These are phyloP conservation scores for Cybosia mesomella DNA, from an alignment of 2,888 invertebrate species.

Conservation along the genomic window DNA sequence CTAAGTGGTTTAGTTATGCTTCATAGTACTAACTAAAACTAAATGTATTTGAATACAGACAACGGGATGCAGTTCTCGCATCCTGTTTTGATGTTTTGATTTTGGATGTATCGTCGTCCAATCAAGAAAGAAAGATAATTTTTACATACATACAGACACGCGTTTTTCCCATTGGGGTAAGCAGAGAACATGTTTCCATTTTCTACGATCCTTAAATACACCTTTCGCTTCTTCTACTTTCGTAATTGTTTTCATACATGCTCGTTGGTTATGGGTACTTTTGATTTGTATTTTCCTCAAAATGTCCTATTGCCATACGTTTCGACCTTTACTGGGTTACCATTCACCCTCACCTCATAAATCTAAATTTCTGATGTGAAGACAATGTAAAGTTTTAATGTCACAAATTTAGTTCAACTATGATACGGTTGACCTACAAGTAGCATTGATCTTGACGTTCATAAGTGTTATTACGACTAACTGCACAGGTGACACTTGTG, in stretches of 20 bases:
- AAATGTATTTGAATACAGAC: conserved; percentile 5
- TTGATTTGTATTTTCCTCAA: neutral
- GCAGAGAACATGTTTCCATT: neutral
- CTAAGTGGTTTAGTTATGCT: neutral
- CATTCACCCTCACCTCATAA: too few species aligned
- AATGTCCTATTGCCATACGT: too few species aligned
- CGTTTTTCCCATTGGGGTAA: neutral
- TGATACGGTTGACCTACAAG: too few species aligned
- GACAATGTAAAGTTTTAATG: too few species aligned
- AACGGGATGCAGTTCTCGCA: neutral
- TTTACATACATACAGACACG: neutral
- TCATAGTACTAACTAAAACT: neutral
- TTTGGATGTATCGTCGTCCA: neutral
- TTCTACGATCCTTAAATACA: too few species aligned
- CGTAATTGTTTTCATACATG: neutral
- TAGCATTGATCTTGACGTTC: too few species aligned
- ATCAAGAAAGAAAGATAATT: neutral
- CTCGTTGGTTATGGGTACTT: neutral
- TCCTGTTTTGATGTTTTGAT: neutral
- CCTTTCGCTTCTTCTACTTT: neutral
- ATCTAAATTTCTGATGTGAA: too few species aligned
- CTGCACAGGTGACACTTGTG: too few species aligned
- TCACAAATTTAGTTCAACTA: too few species aligned
- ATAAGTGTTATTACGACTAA: too few species aligned
- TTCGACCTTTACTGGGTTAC: too few species aligned